Percentiles rank a stretch among this genome's conserved stretches.
These are phyloP conservation scores for Lateolabrax maculatus DNA, from an alignment of 2,797 vertebrate species.

Conservation along the genomic window DNA sequence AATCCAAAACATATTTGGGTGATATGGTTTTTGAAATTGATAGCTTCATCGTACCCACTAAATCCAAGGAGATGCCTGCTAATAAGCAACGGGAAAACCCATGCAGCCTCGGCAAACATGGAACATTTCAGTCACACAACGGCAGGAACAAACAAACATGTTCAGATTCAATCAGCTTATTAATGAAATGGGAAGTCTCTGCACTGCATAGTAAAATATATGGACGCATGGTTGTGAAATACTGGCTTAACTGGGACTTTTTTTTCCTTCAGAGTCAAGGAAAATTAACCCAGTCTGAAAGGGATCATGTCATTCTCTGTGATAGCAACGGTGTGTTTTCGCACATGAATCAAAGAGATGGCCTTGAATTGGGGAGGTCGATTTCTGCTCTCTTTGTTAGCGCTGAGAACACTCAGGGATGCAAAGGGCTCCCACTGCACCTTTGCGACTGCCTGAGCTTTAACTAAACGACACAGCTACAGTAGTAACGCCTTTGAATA, in stretches of 20 bases:
- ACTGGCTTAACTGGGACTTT: conserved; percentile 57
- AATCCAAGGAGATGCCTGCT: conserved; percentile 17
- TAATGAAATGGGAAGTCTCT: conserved; percentile 52
- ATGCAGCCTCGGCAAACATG: conserved; percentile 58
- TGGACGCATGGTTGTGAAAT: conserved; percentile 49
- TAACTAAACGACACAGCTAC: conserved; percentile 63
- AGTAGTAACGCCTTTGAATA: conserved; percentile 63
- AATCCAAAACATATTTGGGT: background rate
- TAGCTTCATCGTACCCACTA: background rate
- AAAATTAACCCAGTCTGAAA: conserved; percentile 56
- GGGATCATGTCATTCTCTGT: conserved; percentile 67
- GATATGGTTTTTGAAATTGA: background rate
- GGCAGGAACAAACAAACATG: conserved; percentile 43
- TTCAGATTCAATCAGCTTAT: conserved; percentile 49
- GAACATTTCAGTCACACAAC: conserved; percentile 70
- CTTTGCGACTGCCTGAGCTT: conserved; percentile 41
- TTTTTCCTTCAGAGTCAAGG: conserved; percentile 42
- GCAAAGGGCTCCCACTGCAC: conserved; percentile 45
- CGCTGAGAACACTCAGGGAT: conserved; percentile 44
- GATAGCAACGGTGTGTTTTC: conserved; percentile 62
- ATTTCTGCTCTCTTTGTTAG: conserved; percentile 65
- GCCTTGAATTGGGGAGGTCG: conserved; percentile 67
- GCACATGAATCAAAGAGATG: conserved; percentile 65
- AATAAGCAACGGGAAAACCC: conserved; percentile 28
- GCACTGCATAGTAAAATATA: conserved; percentile 31